Evolutionary conservation across 1,140 invertebrate genomes (phyloP).

Genomic region (Mamestra configurata): DNA sequence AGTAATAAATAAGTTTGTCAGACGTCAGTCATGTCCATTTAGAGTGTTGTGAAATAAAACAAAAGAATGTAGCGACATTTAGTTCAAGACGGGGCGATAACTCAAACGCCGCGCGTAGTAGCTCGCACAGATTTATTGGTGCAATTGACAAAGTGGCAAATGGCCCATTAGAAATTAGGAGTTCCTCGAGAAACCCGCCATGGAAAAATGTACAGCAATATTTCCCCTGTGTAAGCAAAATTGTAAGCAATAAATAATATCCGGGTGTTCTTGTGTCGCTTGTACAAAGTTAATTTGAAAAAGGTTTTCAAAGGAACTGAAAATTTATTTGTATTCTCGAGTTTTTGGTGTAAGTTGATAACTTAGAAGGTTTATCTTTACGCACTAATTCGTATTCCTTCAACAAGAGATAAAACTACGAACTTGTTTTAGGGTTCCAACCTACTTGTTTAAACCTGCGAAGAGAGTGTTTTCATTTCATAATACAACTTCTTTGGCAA

Average conservation of each 20-base stretch:
- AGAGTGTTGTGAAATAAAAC: slow-evolving; percentile 58
- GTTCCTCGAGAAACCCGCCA: slow-evolving; percentile 67
- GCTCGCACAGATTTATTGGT: slow-evolving; percentile 79
- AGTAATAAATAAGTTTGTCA: slow-evolving; percentile 33
- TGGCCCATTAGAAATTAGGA: slow-evolving; percentile 86
- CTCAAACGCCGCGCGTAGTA: slow-evolving; percentile 63
- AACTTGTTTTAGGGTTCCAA: not conserved
- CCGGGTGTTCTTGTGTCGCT: slow-evolving; percentile 45
- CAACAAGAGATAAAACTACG: not conserved
- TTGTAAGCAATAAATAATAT: slow-evolving; percentile 83
- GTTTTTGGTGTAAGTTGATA: slow-evolving; percentile 19
- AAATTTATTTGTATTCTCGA: slow-evolving; percentile 25
- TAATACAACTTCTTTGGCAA: not conserved
- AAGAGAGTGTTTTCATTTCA: not conserved
- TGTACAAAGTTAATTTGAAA: slow-evolving; percentile 48
- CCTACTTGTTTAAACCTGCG: not conserved
- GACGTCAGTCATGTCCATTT: slow-evolving; percentile 25
- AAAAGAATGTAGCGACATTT: slow-evolving; percentile 74
- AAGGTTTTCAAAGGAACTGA: slow-evolving; percentile 34
- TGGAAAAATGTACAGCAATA: slow-evolving; percentile 84
- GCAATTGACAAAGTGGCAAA: slow-evolving; percentile 87
- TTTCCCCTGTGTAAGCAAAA: slow-evolving; percentile 80
- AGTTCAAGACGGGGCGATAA: slow-evolving; percentile 69
- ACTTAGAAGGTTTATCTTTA: not conserved
- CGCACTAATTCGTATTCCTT: not conserved